Conservation (phyloP, 2,888 invertebrate species). For the Anodontia alba region DNA sequence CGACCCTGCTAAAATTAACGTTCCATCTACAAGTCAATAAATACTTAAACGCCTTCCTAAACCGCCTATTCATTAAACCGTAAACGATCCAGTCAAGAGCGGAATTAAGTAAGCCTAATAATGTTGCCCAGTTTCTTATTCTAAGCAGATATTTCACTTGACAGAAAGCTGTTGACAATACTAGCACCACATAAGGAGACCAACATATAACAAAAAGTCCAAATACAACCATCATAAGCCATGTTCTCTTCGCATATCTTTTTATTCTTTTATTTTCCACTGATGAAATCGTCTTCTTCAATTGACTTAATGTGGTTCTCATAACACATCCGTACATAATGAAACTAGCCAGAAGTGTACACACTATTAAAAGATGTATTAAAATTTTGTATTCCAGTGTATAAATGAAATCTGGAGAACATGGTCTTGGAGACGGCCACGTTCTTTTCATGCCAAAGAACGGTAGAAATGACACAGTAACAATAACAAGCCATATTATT, state of each 20-base stretch:
- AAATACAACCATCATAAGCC: constrained; percentile 6
- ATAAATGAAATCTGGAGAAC: background rate
- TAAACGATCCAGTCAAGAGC: constrained; percentile 40
- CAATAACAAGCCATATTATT: background rate
- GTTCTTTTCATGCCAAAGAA: background rate
- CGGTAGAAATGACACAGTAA: background rate
- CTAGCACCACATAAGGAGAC: background rate
- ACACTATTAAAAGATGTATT: background rate
- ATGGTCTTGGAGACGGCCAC: background rate
- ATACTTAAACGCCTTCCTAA: constrained; percentile 26
- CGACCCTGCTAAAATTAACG: background rate
- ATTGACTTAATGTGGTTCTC: background rate
- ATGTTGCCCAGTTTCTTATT: constrained; percentile 3
- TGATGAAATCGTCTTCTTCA: background rate
- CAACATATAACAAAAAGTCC: constrained; percentile 6
- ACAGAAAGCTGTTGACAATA: background rate
- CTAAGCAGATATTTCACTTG: background rate
- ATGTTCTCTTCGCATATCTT: constrained; percentile 7
- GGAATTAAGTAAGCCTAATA: constrained; percentile 31
- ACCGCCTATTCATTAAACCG: constrained; percentile 26
- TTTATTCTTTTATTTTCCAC: background rate
- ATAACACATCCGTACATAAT: constrained; percentile 6
- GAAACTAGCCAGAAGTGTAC: background rate
- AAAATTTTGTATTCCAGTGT: background rate
- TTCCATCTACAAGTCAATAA: constrained; percentile 20